Conservation (phyloP, 2,113 vertebrate species). For the Pomatostomus ruficeps region DNA sequence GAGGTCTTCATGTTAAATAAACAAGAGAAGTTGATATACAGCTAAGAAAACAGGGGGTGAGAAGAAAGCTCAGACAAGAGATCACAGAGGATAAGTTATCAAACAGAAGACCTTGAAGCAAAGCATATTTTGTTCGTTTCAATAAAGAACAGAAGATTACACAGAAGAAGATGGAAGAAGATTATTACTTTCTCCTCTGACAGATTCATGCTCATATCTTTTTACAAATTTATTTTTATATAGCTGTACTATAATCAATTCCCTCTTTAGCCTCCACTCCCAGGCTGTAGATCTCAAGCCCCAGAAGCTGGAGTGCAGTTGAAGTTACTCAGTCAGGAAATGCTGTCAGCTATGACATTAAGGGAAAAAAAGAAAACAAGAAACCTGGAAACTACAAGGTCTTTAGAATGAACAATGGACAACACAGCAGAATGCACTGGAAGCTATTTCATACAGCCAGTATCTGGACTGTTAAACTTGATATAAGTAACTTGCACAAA, state of each 20-base stretch:
- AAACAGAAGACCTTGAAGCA: conserved; percentile 32
- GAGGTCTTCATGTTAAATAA: background rate
- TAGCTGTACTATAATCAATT: background rate
- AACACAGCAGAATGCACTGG: background rate
- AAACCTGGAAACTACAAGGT: background rate
- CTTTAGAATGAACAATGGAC: background rate
- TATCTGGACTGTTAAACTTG: background rate
- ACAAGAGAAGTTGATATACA: background rate
- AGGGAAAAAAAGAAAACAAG: background rate
- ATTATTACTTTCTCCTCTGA: conserved; percentile 30
- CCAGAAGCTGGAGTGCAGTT: background rate
- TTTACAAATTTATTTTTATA: background rate
- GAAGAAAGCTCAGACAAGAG: background rate
- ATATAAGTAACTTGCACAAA: background rate
- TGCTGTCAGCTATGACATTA: background rate
- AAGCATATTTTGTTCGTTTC: conserved; percentile 28
- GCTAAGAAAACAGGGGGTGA: background rate
- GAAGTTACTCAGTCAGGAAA: background rate
- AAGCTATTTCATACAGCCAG: background rate
- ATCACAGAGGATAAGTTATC: background rate
- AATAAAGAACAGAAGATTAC: conserved; percentile 3
- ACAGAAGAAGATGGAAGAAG: background rate
- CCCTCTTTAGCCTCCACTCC: background rate
- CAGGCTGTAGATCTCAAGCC: background rate
- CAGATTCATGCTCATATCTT: background rate